Percentiles rank a stretch among this genome's conserved stretches.
These are phyloP conservation scores for Brachystomella parvula DNA, from an alignment of 1,140 invertebrate species.

Conservation along the genomic window DNA sequence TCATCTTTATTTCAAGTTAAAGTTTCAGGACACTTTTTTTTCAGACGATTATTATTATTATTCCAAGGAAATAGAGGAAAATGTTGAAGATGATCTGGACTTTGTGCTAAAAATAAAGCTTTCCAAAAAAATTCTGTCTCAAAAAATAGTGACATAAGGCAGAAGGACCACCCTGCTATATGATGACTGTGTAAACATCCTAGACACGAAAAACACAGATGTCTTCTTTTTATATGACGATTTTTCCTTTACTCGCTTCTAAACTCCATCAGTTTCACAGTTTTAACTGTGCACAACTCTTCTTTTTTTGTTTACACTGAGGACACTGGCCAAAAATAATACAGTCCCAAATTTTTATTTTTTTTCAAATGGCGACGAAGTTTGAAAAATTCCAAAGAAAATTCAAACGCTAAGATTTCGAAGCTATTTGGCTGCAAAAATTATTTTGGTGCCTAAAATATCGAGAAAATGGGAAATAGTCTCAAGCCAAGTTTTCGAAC, in stretches of 20 bases:
- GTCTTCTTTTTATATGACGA: conserved; percentile 2
- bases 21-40: not conserved
- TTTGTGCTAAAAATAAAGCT: not conserved
- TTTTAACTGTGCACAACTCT: too few species aligned
- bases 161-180: conserved; percentile 3
- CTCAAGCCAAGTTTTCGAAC: not conserved
- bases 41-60: not conserved
- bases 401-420: too few species aligned
- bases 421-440: too few species aligned
- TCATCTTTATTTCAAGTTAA: not conserved
- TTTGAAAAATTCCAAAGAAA: not conserved
- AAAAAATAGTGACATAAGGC: conserved; percentile 10
- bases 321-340: conserved; percentile 19
- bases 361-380: not conserved
- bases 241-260: too few species aligned
- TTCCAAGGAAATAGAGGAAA: not conserved
- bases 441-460: too few species aligned
- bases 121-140: not conserved
- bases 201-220: conserved; percentile 4
- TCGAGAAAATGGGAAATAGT: not conserved
- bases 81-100: conserved; percentile 10
- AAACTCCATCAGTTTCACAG: too few species aligned
- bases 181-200: conserved; percentile 8
- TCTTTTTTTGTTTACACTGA: not conserved
- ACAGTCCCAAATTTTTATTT: too few species aligned